phyloP scores from a whole-genome alignment of 30 jellyfish, hydroid and myxozoan genomes.

The Hydractinia echinata region DNA sequence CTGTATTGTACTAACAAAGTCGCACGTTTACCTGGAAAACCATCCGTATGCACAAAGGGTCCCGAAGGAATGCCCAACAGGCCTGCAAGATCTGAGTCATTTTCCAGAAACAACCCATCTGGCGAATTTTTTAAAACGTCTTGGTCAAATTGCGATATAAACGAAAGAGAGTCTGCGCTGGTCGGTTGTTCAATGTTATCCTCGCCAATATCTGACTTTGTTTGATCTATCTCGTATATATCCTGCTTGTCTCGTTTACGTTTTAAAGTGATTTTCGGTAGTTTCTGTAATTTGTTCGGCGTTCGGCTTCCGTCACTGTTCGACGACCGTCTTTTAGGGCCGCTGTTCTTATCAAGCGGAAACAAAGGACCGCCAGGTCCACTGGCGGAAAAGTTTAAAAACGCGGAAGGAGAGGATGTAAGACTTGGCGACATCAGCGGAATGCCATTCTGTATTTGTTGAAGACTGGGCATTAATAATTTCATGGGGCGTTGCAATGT shows the following conservation, averaged over 20 bases:
- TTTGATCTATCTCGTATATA: constrained; percentile 30
- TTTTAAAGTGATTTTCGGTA: constrained; percentile 14
- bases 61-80: constrained; percentile 23
- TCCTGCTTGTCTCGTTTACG: constrained; percentile 22
- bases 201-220: constrained; percentile 14
- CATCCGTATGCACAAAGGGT: constrained; percentile 19
- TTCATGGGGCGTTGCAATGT: constrained; percentile 12
- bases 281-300: constrained; percentile 16
- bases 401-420: constrained; percentile 23
- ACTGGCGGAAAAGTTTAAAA: constrained; percentile 23
- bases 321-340: constrained; percentile 13
- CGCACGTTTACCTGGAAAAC: no score
- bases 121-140: neutral
- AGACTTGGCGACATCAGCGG: constrained; percentile 32
- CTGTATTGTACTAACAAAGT: no score
- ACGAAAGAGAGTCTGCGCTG: neutral
- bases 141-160: neutral
- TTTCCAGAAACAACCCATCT: constrained; percentile 14
- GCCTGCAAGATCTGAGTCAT: constrained; percentile 25
- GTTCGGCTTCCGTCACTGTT: constrained; percentile 33
- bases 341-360: constrained; percentile 5
- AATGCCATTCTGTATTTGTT: constrained; percentile 24
- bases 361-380: constrained; percentile 23
- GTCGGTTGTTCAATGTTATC: neutral
- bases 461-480: constrained; percentile 22